Percentiles rank a stretch among this genome's conserved stretches.
Evolutionary conservation across 2,888 invertebrate species (phyloP).

Genomic region (Limulus polyphemus): DNA sequence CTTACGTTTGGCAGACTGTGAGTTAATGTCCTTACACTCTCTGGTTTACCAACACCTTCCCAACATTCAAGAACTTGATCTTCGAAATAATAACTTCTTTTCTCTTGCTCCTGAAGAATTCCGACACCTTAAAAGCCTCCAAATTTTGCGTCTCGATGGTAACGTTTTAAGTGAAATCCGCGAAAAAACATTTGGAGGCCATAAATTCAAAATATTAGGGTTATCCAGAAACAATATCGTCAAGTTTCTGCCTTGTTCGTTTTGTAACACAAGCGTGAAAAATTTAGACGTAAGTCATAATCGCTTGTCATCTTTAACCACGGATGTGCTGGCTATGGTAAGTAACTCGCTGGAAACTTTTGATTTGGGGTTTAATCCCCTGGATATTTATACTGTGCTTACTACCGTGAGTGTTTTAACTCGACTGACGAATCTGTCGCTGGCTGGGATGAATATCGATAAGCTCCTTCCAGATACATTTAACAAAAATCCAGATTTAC

Average conservation of each 20-base stretch:
- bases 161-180: conserved; percentile 55
- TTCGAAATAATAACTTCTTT: conserved; percentile 54
- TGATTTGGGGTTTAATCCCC: conserved; percentile 28
- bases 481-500: conserved; percentile 37
- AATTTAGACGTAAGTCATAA: conserved; percentile 63
- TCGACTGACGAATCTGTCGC: conserved; percentile 44
- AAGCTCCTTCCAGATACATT: conserved; percentile 22
- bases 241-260: conserved; percentile 57
- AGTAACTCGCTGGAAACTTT: conserved; percentile 21
- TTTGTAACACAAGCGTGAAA: conserved; percentile 54
- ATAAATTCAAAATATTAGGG: conserved; percentile 47
- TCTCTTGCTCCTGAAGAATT: conserved; percentile 24
- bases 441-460: conserved; percentile 18
- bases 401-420: conserved; percentile 46
- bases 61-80: conserved; percentile 55
- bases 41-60: conserved; percentile 59
- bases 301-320: conserved; percentile 34
- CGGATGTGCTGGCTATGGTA: conserved; percentile 22
- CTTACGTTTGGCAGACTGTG: conserved; percentile 59
- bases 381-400: conserved; percentile 27
- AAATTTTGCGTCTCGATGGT: conserved; percentile 51
- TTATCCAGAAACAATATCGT: conserved; percentile 60
- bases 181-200: conserved; percentile 27
- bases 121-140: conserved; percentile 21
- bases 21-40: conserved; percentile 53